Percentiles rank a stretch among this genome's conserved stretches.
These are phyloP conservation scores for Megatriorchis doriae DNA, from an alignment of 2,113 vertebrate species.

Conservation along the genomic window DNA sequence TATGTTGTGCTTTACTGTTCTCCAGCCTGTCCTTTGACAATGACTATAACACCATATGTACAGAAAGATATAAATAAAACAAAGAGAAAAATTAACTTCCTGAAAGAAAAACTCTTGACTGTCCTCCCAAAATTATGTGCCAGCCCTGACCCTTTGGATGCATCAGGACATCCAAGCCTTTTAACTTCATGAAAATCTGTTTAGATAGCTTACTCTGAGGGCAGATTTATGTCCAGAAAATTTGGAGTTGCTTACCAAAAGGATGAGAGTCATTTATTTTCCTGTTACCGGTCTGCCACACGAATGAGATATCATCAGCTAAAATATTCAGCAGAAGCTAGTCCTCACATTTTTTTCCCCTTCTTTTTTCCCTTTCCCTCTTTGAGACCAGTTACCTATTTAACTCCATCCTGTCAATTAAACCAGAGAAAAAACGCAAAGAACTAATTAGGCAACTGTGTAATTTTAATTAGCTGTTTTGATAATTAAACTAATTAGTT, in stretches of 20 bases:
- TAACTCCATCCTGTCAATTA: constrained; percentile 99
- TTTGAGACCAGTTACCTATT: constrained; percentile 87
- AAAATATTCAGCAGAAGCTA: constrained; percentile 83
- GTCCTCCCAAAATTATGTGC: constrained; percentile 69
- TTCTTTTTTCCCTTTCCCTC: constrained; percentile 68
- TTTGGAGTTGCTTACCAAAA: constrained; percentile 84
- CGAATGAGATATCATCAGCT: constrained; percentile 83
- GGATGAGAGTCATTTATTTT: constrained; percentile 87
- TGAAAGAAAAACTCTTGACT: constrained; percentile 67
- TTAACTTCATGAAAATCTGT: constrained; percentile 77
- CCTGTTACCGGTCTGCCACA: constrained; percentile 83
- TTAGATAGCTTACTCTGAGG: constrained; percentile 75
- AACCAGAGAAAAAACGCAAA: constrained; percentile 84
- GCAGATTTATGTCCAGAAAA: constrained; percentile 84
- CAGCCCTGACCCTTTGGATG: constrained; percentile 72
- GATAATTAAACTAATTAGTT: constrained; percentile 99
- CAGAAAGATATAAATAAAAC: constrained; percentile 70
- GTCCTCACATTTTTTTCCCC: constrained; percentile 65
- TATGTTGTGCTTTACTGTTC: neutral
- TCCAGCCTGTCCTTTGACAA: constrained; percentile 34
- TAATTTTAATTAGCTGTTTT: constrained; percentile 93
- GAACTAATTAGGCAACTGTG: constrained; percentile 96
- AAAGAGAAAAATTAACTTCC: constrained; percentile 76
- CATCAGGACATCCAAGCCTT: constrained; percentile 69
- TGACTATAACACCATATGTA: constrained; percentile 24